Base-by-base conservation (phyloP, 2,888 invertebrate species). In the Anticlea derivata region DNA sequence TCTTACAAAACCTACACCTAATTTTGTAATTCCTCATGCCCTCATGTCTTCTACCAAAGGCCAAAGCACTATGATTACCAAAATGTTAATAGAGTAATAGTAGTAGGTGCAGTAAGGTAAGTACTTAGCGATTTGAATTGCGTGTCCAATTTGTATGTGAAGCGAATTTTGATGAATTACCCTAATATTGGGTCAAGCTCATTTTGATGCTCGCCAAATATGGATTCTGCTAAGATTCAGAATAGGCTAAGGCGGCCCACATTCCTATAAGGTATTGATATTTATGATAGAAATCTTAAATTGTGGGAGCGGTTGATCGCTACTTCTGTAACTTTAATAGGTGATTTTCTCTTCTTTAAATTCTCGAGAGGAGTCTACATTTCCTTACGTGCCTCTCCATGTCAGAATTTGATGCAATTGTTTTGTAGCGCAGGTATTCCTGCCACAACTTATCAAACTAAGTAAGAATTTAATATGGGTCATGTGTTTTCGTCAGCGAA, bases 211-310 rank as follows among this genome's bases (percentile, higher is more conserved):
- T 37, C 24, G 10, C 41, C 49, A 43, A 43, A 37, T 31, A 49
- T 31, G 24, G 43, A 13, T 35, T 30, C 43, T n/a, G 24, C 29
- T 13, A 17, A 38, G 26, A 17, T 22, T 20, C 17, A 17, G 20
- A 17, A 17, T 33, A 34, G 34, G 22, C 23, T 10, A 27, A 24
- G 30, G 35, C 26, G 31, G 39, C 46, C 40, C 23, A 31, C 40
- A 46, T 31, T 35, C 50, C 13, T 2, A 35, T 50, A 45, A 35
- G 39, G 45, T 24, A 12, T 37, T 26, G 20, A 24, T 8, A 39
- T n/a, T 45, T 50, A 45, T 39, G 45, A 45, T 50, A 40, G 34
- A 40, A 45, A 50, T 50, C 45, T 34, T 12, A 30, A 12, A 38
- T 39, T 39, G 17, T 29, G 27, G 39, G 27, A 10, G 5, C 7